A percentile compares a stretch with the other conserved stretches of the same genome.
These are phyloP conservation scores for Nothobranchius furzeri DNA, from an alignment of 2,113 vertebrate genomes.

Conservation along the genomic window DNA sequence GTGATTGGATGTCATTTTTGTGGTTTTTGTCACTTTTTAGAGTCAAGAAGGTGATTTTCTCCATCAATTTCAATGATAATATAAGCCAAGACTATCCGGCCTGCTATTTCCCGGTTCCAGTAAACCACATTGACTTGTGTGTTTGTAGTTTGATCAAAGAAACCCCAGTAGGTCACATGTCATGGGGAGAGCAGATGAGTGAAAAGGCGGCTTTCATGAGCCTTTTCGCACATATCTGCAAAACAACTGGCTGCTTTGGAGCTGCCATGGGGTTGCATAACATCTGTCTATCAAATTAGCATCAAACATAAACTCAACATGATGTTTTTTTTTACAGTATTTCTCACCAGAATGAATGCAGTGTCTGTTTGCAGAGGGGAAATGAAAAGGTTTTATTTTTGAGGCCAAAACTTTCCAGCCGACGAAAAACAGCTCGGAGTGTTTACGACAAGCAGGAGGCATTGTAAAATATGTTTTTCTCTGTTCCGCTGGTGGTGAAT, in stretches of 20 bases:
- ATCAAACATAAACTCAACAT: conserved; percentile 25
- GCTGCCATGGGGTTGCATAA: conserved; percentile 26
- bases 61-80: background rate
- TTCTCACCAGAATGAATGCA: conserved; percentile 45
- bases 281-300: conserved; percentile 28
- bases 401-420: conserved; percentile 39
- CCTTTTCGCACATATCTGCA: conserved; percentile 46
- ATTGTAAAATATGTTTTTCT: conserved; percentile 29
- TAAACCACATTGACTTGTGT: background rate
- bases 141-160: conserved; percentile 44
- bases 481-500: background rate
- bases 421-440: conserved; percentile 39
- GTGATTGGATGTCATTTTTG: conserved; percentile 10
- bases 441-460: conserved; percentile 31
- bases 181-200: conserved; percentile 49
- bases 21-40: background rate
- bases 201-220: conserved; percentile 72
- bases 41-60: background rate
- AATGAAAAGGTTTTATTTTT: conserved; percentile 6
- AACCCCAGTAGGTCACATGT: conserved; percentile 66
- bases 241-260: conserved; percentile 58
- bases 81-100: background rate
- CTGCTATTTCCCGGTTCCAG: background rate
- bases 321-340: conserved; percentile 24
- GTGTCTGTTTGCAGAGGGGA: conserved; percentile 16